Evolutionary conservation across 23 tunicate species (phyloP).

Genomic region (Botrylloides violaceus): DNA sequence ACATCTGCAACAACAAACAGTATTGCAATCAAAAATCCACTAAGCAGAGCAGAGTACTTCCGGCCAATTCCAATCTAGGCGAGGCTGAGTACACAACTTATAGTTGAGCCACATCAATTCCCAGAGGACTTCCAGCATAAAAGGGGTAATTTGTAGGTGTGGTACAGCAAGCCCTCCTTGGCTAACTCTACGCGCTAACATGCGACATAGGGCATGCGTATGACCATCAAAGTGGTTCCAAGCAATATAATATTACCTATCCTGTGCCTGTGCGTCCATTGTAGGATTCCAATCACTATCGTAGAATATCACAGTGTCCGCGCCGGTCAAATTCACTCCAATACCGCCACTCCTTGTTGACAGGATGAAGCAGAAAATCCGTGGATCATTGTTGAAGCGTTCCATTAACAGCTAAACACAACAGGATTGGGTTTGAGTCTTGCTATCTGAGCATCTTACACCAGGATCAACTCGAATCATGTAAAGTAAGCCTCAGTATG

Average conservation of each 20-base stretch:
- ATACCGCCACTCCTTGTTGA: conserved; percentile 98
- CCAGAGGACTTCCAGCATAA: too few species aligned
- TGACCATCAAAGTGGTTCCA: too few species aligned
- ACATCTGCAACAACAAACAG: conserved; percentile 75
- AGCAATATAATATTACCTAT: conserved; percentile 37
- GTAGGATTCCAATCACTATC: conserved; percentile 99
- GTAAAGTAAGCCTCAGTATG: not conserved
- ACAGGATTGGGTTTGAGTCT: not conserved
- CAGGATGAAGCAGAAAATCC: conserved; percentile 93
- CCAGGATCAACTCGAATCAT: not conserved
- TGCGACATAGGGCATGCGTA: too few species aligned
- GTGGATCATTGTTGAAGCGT: conserved; percentile 87
- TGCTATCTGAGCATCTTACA: not conserved
- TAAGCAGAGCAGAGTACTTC: not conserved
- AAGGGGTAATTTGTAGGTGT: too few species aligned
- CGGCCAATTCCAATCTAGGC: not conserved
- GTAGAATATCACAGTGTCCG: conserved; percentile 94
- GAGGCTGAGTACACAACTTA: too few species aligned
- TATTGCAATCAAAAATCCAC: not conserved
- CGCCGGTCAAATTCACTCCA: conserved; percentile 97
- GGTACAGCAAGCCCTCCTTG: too few species aligned
- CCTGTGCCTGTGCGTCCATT: conserved; percentile 99
- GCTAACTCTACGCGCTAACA: too few species aligned
- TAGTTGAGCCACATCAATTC: too few species aligned
- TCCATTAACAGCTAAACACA: conserved; percentile 66